Conservation (phyloP, 53 echinoderm and acorn worm species). For the Pentamera pediparva region DNA sequence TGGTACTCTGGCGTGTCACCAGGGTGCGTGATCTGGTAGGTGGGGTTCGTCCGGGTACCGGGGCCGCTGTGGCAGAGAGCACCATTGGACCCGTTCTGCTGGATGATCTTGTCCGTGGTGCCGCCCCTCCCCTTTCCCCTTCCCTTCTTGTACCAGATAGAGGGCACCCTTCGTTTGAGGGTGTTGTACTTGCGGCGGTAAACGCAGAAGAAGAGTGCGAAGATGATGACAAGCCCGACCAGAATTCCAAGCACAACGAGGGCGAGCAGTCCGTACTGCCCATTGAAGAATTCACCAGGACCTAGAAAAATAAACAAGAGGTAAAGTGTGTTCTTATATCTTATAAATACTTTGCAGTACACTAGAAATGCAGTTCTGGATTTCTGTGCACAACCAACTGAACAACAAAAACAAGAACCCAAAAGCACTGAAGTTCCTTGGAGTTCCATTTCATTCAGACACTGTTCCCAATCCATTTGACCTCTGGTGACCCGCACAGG, state of each 20-base stretch:
- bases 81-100: conserved; percentile 4
- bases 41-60: conserved; percentile 82
- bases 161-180: conserved; percentile 75
- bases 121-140: conserved; percentile 47
- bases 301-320: background rate
- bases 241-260: conserved; percentile 64
- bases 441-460: background rate
- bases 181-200: conserved; percentile 96
- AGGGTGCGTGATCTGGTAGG: conserved; percentile 94
- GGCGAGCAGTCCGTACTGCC: background rate
- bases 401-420: background rate
- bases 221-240: conserved; percentile 62
- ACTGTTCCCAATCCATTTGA: too few relatives aligned
- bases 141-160: conserved; percentile 50
- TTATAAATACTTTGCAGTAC: background rate
- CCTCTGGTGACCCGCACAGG: too few relatives aligned
- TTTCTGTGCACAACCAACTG: background rate
- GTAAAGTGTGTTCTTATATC: background rate
- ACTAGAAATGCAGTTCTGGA: background rate
- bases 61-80: background rate
- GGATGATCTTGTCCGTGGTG: background rate
- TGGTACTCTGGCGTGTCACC: conserved; percentile 94
- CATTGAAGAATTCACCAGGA: background rate
- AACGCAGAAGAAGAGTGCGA: conserved; percentile 68
- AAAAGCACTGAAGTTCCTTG: background rate